phyloP scores from a whole-genome alignment of 2,888 invertebrate species.

The Drosophila birchii region DNA sequence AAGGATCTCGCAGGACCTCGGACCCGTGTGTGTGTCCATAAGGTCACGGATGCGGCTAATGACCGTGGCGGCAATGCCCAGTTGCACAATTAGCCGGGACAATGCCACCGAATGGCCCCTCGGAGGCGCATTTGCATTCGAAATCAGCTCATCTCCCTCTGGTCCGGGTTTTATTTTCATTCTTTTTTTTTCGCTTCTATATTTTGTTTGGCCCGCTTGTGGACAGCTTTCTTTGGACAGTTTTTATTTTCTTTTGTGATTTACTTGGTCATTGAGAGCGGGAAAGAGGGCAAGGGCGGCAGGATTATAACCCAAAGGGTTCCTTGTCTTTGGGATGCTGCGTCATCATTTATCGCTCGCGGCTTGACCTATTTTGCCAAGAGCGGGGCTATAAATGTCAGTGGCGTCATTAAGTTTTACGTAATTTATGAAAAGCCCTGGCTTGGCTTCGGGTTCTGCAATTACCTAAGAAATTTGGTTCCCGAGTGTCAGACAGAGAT shows the following conservation, averaged over 20 bases:
- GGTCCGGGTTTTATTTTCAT: slow-evolving; percentile 19
- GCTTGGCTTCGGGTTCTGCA: slow-evolving; percentile 50
- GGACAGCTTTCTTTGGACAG: slow-evolving; percentile 74
- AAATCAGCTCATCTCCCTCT: slow-evolving; percentile 65
- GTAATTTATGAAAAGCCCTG: slow-evolving; percentile 73
- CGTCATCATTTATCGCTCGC: slow-evolving; percentile 66
- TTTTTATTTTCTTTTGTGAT: slow-evolving; percentile 81
- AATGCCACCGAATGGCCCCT: slow-evolving; percentile 75
- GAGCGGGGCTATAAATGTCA: slow-evolving; percentile 76
- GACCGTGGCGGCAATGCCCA: slow-evolving; percentile 70
- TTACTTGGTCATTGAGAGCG: slow-evolving; percentile 61
- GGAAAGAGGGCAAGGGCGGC: slow-evolving; percentile 30
- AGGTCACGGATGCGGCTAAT: slow-evolving; percentile 76
- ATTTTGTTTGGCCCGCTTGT: slow-evolving; percentile 66
- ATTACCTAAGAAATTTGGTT: slow-evolving; percentile 69
- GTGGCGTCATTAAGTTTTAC: slow-evolving; percentile 71
- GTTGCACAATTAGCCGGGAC: slow-evolving; percentile 68
- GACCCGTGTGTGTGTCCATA: slow-evolving; percentile 32
- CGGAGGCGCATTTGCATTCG: slow-evolving; percentile 68
- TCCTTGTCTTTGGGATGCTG: slow-evolving; percentile 45
- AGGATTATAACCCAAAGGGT: slow-evolving; percentile 53
- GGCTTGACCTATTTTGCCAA: slow-evolving; percentile 79
- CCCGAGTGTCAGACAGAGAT: slow-evolving; percentile 9
- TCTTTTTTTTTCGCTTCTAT: slow-evolving; percentile 15
- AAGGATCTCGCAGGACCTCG: slow-evolving; percentile 22